Evolutionary conservation across 1,140 invertebrate species (phyloP).

Genomic region (Holotrichia oblita): DNA sequence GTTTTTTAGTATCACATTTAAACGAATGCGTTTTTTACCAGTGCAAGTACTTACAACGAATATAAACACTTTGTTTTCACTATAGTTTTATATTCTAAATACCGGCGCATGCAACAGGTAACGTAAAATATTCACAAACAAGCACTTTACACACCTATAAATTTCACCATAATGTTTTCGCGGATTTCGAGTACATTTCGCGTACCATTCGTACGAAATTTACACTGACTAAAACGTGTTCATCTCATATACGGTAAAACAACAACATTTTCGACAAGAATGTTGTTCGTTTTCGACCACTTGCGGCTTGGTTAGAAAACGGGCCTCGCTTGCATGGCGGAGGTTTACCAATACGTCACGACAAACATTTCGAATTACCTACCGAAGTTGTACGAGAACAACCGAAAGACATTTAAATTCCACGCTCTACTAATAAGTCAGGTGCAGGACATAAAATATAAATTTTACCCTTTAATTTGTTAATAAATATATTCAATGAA

Average conservation of each 20-base stretch:
- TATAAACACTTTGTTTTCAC: background rate
- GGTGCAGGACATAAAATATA: background rate
- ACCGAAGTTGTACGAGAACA: background rate
- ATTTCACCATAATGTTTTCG: constrained; percentile 5
- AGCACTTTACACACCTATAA: constrained; percentile 14
- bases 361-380: constrained; percentile 4
- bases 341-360: constrained; percentile 16
- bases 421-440: background rate
- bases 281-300: constrained; percentile 22
- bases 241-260: constrained; percentile 17
- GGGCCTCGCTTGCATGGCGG: constrained; percentile 22
- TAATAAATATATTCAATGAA: too few species aligned
- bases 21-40: background rate
- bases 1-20: background rate
- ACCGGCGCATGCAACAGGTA: constrained; percentile 21
- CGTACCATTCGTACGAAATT: background rate
- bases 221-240: constrained; percentile 5
- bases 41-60: constrained; percentile 8
- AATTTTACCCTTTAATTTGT: background rate
- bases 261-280: constrained; percentile 17
- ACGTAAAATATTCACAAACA: constrained; percentile 23
- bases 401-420: constrained; percentile 33
- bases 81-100: constrained; percentile 14
- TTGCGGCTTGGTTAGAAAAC: constrained; percentile 19
- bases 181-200: constrained; percentile 6